phyloP scores from a whole-genome alignment of 2,888 invertebrate genomes.

The Flexamia atlantica region DNA sequence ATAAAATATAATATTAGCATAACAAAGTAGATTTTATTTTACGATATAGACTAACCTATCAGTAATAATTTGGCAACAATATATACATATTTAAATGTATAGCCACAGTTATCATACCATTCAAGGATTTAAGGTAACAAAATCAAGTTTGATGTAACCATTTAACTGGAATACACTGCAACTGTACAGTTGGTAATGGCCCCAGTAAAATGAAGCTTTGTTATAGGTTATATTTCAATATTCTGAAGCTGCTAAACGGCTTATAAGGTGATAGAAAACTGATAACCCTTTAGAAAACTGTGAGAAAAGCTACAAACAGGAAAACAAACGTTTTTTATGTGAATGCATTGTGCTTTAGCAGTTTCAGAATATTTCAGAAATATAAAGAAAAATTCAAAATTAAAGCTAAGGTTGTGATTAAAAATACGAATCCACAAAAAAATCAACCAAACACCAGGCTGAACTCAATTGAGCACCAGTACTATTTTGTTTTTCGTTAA shows the following conservation, averaged over 20 bases:
- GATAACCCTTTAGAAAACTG: not conserved
- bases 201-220: not conserved
- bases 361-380: not conserved
- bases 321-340: not conserved
- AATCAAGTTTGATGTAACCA: not conserved
- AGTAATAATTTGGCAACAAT: conserved; percentile 10
- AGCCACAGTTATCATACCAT: not conserved
- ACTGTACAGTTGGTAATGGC: not conserved
- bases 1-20: conserved; percentile 8
- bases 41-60: not conserved
- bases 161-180: not conserved
- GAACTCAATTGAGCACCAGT: not conserved
- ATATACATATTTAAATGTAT: not conserved
- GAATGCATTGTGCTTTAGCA: conserved; percentile 1
- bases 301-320: not conserved
- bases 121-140: not conserved
- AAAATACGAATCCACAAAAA: not conserved
- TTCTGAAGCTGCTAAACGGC: not conserved
- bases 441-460: not conserved
- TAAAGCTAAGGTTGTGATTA: too few relatives aligned
- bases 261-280: not conserved
- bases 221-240: not conserved
- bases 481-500: not conserved
- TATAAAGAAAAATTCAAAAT: too few relatives aligned
- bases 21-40: conserved; percentile 11